Evolutionary conservation across 2,797 vertebrate species (phyloP), one percentile per base, ranked within the genome.

Genomic region (Crocidura indochinensis): DNA sequence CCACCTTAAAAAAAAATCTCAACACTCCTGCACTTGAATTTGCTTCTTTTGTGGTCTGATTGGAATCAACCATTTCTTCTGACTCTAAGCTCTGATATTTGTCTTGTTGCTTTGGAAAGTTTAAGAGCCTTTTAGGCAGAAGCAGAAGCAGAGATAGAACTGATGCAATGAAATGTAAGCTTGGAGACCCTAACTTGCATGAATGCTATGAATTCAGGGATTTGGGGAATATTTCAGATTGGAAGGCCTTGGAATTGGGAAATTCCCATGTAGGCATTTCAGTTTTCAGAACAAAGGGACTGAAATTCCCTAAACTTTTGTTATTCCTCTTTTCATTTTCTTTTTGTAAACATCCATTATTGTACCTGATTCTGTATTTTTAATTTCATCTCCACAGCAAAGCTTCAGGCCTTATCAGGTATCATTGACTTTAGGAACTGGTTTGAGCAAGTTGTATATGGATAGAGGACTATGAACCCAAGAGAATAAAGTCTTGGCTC

Each of bases 241-340:
- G 31, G 15, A 6, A 44, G 3, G 0, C 17, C 1, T 19, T 94
- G n/a, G 12, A 73, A 5, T 82, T 53, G 84, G 53, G 60, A 85
- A 77, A 71, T 72, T 82, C 79, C 31, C 90, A 4, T 15, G 1
- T 19, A 74, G 46, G 17, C n/a, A 2, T 83, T 88, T 92, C 44
- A 85, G n/a, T 86, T 81, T 67, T 91, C 17, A 85, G 72, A 60
- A 49, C 49, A 91, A 75, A 31, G 75, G 2, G 22, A 47, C 14
- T 29, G 86, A 56, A 10, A 75, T 60, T 24, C 22, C 27, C n/a
- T 68, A 92, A 86, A 38, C 31, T 91, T 64, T 10, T 26, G 19
- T 19, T 67, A 17, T 83, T 22, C 71, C 79, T 86, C 73, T 82
- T 83, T 89, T 84, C 92, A 26, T 65, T 65, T 65, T 27, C 27